These are phyloP conservation scores for Dinomys branickii DNA, from an alignment of 2,113 vertebrate species.

Conservation along the genomic window DNA sequence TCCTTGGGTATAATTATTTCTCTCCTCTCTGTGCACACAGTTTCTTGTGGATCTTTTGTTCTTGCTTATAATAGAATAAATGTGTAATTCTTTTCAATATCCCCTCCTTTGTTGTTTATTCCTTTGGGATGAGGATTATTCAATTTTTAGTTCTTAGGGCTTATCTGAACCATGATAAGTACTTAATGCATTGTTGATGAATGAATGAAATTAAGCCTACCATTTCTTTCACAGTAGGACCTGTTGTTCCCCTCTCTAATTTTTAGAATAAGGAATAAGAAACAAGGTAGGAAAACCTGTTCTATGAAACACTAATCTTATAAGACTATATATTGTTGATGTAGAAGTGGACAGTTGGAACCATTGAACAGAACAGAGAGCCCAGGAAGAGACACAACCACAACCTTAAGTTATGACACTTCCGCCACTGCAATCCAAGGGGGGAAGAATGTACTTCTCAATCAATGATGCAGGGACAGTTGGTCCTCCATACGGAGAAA, in stretches of 20 bases:
- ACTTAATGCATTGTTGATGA: not conserved
- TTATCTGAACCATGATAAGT: not conserved
- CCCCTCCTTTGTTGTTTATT: not conserved
- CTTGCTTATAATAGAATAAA: slow-evolving; percentile 31
- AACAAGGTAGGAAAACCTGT: not conserved
- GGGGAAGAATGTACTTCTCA: not conserved
- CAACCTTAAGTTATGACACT: not conserved
- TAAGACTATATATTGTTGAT: not conserved
- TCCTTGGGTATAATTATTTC: not conserved
- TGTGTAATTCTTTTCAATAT: not conserved
- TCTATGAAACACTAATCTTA: not conserved
- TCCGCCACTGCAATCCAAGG: not conserved
- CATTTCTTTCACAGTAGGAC: not conserved
- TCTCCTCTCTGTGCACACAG: not conserved
- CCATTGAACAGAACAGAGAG: not conserved
- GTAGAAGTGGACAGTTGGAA: not conserved
- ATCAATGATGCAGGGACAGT: not conserved
- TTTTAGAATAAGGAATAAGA: slow-evolving; percentile 42
- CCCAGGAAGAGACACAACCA: not conserved
- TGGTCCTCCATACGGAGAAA: not conserved
- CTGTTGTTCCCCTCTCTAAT: not conserved
- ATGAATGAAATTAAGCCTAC: not conserved
- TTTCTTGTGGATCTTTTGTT: not conserved
- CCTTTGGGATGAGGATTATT: not conserved
- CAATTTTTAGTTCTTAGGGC: slow-evolving; percentile 33